Percentiles rank a stretch among this genome's conserved stretches.
Conservation (phyloP, 2,113 vertebrate genomes). For the Apteryx owenii region DNA sequence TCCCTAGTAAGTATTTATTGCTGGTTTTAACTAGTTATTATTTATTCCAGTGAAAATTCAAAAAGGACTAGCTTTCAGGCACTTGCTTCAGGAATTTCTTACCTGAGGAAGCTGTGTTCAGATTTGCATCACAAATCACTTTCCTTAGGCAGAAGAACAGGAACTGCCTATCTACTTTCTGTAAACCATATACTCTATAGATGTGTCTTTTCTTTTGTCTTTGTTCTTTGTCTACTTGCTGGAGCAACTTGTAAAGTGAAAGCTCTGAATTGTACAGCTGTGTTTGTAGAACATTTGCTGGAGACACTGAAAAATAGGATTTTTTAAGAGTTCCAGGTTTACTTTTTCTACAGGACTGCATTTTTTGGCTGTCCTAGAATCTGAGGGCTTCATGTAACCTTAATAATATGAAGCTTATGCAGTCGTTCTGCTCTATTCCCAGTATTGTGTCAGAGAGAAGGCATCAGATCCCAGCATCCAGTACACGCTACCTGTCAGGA, state of each 20-base stretch:
- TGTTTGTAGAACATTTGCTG: neutral
- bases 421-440: neutral
- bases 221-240: neutral
- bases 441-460: neutral
- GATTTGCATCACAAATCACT: neutral
- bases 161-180: neutral
- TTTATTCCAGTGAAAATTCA: neutral
- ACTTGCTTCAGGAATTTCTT: neutral
- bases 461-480: neutral
- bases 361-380: neutral
- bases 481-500: neutral
- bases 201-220: neutral
- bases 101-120: neutral
- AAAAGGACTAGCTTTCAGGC: neutral
- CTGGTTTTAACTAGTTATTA: neutral
- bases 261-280: neutral
- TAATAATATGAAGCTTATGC: neutral
- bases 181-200: neutral
- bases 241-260: neutral
- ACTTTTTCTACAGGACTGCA: neutral
- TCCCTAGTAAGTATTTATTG: neutral
- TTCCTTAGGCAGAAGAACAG: neutral
- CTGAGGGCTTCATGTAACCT: neutral
- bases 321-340: neutral
- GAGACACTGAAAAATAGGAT: neutral